Base-by-base conservation (phyloP, 2,113 vertebrate species). In the Alaudala cheleensis region DNA sequence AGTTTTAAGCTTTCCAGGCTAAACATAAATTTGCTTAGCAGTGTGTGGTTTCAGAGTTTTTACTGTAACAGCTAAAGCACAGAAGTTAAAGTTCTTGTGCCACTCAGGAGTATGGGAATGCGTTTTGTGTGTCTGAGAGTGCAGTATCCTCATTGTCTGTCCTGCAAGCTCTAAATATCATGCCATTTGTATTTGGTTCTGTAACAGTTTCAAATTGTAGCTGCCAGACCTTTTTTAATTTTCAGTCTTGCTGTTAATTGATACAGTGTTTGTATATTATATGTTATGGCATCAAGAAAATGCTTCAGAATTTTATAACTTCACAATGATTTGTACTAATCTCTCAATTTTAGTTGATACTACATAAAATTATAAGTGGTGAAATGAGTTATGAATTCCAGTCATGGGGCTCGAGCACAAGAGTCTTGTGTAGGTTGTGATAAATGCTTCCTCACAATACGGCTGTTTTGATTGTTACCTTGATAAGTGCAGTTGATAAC, bases 1-100 rank as follows among this genome's bases (percentile, higher is more conserved):
- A 94, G 31, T 96, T 42, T 82, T 78, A 92, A 90, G 29, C 47
- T 40, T 97, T 91, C 92, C 91, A 95, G 67, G 33, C 56, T 93
- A 92, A 97, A 96, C 40, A 86, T 78, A 42, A 61, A 72, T 95
- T 77, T 93, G 23, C 91, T 96, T 91, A 94, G 42, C 88, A 77
- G 78, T 83, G 19, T 19, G 4, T 93, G 37, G 34, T 72, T 20
- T 83, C 28, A 2, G 39, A 81, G 9, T 67, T 95, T 96, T 94
- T 83, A 49, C 60, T 95, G 54, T 94, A 92, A 85, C 28, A 62
- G 14, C 44, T 92, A 58, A 88, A 91, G 29, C 17, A 70, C 40
- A 93, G 70, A 73, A 94, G 74, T 77, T 90, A 42, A 93, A 94
- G 17, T 92, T 83, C 44, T 71, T 14, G 0, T 88, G 23, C 66